Conservation (phyloP, 2,888 invertebrate genomes). For the Plagiodera versicolora region DNA sequence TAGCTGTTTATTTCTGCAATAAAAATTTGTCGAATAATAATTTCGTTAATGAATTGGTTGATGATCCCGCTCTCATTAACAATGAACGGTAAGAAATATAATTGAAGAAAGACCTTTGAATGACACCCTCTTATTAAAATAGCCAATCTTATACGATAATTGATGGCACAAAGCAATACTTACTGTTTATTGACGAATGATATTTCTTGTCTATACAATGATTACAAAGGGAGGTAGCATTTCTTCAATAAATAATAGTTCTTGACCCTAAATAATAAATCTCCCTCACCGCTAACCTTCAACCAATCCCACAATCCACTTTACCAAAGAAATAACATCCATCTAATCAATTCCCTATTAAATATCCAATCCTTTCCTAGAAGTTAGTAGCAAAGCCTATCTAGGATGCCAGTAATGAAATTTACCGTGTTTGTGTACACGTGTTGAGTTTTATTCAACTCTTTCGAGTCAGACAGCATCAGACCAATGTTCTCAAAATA, state of each 20-base stretch:
- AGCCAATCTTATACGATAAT: too few species aligned
- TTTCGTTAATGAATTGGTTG: conserved; percentile 33
- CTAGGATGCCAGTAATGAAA: conserved; percentile 20
- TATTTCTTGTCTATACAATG: too few species aligned
- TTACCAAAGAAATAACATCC: neutral
- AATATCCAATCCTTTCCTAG: conserved; percentile 23
- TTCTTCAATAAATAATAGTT: neutral
- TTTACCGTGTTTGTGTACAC: conserved; percentile 13
- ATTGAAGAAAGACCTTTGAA: too few species aligned
- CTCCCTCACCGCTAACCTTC: neutral
- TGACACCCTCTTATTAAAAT: too few species aligned
- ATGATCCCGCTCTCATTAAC: too few species aligned
- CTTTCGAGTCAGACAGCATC: too few species aligned
- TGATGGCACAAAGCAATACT: too few species aligned
- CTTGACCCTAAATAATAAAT: neutral
- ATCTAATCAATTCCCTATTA: conserved; percentile 16
- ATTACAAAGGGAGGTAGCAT: too few species aligned
- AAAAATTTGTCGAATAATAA: conserved; percentile 39
- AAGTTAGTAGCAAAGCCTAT: conserved; percentile 37
- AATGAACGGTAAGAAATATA: too few species aligned
- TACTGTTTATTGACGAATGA: too few species aligned
- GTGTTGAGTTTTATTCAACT: conserved; percentile 23
- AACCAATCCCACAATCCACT: neutral
- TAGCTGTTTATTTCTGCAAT: conserved; percentile 31
- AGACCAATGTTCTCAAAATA: too few species aligned